These are phyloP conservation scores for Antrozous pallidus DNA, from an alignment of 2,797 vertebrate species.

Conservation along the genomic window DNA sequence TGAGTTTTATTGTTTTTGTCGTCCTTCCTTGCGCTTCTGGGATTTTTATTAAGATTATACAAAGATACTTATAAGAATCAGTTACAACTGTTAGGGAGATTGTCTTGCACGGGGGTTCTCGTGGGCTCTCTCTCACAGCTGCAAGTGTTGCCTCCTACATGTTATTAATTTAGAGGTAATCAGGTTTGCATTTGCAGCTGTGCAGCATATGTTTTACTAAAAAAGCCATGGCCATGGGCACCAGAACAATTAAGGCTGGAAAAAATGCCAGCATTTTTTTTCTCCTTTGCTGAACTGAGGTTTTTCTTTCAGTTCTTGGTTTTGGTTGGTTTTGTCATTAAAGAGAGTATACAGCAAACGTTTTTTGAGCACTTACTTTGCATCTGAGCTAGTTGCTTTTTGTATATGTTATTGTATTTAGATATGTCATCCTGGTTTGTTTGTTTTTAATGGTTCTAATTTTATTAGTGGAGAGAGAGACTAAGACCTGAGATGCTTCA, in stretches of 20 bases:
- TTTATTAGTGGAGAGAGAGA: neutral
- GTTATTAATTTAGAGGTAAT: slow-evolving; percentile 72
- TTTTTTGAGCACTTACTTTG: neutral
- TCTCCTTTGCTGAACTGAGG: neutral
- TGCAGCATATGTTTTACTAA: slow-evolving; percentile 54
- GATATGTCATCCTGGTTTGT: neutral
- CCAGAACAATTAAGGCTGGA: slow-evolving; percentile 60
- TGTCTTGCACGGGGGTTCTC: neutral
- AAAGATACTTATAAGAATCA: slow-evolving; percentile 44
- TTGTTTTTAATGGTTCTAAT: neutral
- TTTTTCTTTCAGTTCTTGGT: slow-evolving; percentile 39
- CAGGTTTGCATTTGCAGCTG: slow-evolving; percentile 60
- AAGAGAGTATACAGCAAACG: neutral
- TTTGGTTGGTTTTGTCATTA: neutral
- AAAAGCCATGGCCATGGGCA: slow-evolving; percentile 56
- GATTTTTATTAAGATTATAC: slow-evolving; percentile 32
- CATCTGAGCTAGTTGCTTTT: neutral
- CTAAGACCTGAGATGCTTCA: neutral
- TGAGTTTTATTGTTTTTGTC: neutral
- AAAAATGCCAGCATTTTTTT: slow-evolving; percentile 28
- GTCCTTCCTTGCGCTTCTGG: neutral
- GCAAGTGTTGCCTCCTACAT: neutral
- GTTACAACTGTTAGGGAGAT: slow-evolving; percentile 32
- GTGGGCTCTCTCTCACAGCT: slow-evolving; percentile 29
- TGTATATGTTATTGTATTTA: neutral